phyloP scores from a whole-genome alignment of 2,797 vertebrate species.

The Hippopotamyrus pictus region DNA sequence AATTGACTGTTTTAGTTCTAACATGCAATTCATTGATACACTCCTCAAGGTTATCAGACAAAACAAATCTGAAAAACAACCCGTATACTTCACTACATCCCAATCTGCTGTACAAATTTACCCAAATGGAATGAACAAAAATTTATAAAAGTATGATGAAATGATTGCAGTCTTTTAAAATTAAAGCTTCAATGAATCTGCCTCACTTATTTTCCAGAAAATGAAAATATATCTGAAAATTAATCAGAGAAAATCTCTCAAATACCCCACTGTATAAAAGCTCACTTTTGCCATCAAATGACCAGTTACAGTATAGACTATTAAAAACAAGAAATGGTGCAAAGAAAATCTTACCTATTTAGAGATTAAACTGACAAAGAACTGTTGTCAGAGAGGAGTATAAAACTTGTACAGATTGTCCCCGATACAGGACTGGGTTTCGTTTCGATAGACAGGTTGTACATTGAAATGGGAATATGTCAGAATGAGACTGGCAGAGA shows the following conservation, averaged over 20 bases:
- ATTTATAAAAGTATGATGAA: neutral
- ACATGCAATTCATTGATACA: too few relatives aligned
- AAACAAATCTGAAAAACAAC: neutral
- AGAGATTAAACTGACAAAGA: neutral
- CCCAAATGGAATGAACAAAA: neutral
- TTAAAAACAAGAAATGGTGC: neutral
- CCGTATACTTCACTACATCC: neutral
- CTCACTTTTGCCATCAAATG: neutral
- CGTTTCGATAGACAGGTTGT: neutral
- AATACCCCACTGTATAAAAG: neutral
- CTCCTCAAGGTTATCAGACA: neutral
- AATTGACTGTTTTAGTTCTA: too few relatives aligned
- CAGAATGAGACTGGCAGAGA: neutral
- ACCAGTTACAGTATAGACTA: neutral
- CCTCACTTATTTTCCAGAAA: neutral
- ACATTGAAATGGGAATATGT: neutral
- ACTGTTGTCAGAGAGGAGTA: neutral
- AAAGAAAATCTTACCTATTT: neutral
- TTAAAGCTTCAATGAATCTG: neutral
- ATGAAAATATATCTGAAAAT: neutral
- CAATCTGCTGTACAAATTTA: too few relatives aligned
- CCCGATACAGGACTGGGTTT: neutral
- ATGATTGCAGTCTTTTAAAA: neutral
- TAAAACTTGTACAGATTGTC: neutral
- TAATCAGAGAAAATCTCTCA: neutral